phyloP scores from a whole-genome alignment of 2,888 invertebrate genomes.

The Taphrorychus bicolor region DNA sequence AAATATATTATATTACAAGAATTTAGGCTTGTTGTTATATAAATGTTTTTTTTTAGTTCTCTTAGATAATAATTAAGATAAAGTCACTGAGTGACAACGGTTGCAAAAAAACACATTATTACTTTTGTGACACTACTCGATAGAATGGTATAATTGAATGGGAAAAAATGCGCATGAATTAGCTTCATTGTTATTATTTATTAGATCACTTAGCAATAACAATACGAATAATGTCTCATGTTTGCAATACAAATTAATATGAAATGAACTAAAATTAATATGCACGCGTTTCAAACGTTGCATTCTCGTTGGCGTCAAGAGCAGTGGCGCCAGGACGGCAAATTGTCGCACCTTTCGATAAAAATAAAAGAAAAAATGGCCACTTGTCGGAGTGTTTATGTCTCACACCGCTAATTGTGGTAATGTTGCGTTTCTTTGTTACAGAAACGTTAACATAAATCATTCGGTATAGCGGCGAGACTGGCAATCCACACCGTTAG shows the following conservation, averaged over 20 bases:
- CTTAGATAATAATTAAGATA: no score
- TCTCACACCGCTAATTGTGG: constrained; percentile 19
- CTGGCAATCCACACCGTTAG: background rate
- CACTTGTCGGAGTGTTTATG: constrained; percentile 25
- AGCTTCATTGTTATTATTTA: constrained; percentile 1
- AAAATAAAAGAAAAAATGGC: constrained; percentile 29
- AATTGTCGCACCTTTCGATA: constrained; percentile 34
- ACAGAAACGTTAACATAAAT: constrained; percentile 25
- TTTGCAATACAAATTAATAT: constrained; percentile 23
- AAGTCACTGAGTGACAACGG: no score
- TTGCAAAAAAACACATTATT: no score
- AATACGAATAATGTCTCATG: constrained; percentile 7
- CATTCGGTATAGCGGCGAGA: background rate
- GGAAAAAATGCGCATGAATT: background rate
- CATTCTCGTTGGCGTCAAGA: constrained; percentile 26
- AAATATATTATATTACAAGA: no score
- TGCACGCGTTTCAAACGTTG: constrained; percentile 20
- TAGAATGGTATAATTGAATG: background rate
- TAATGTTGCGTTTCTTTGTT: constrained; percentile 12
- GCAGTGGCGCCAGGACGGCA: constrained; percentile 31
- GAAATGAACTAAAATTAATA: constrained; percentile 22
- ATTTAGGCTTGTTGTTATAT: no score
- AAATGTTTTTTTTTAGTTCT: no score
- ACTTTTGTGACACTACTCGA: no score
- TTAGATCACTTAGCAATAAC: constrained; percentile 9